Percentiles rank a stretch among this genome's conserved stretches.
Evolutionary conservation across 2,888 invertebrate genomes (phyloP).

Genomic region (Trachelus stipa): DNA sequence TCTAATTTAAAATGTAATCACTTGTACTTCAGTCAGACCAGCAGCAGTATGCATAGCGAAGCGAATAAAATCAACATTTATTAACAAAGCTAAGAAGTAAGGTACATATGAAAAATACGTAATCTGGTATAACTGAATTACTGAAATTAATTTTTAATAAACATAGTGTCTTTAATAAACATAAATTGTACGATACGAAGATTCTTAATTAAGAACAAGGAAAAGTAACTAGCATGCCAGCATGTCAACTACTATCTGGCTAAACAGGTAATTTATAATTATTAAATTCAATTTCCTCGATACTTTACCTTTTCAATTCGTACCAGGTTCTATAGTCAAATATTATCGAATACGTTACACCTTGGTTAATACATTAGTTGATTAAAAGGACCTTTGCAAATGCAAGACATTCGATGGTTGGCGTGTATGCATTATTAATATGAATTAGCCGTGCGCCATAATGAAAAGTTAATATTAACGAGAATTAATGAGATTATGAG

Average conservation of each 20-base stretch:
- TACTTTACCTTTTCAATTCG: not conserved
- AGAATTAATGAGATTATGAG: constrained; percentile 15
- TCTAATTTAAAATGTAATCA: not conserved
- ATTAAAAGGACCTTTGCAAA: not conserved
- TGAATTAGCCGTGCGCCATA: not conserved
- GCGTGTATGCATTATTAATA: not conserved
- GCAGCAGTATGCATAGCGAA: not conserved
- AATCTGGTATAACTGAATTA: not conserved
- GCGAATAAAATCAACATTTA: not conserved
- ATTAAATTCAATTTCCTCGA: not conserved
- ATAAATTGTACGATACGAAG: not conserved
- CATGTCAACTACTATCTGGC: not conserved
- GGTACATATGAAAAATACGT: not conserved
- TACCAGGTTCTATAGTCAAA: not conserved
- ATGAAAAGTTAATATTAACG: not conserved
- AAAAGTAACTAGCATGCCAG: not conserved
- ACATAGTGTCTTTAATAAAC: not conserved
- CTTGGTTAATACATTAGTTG: not conserved
- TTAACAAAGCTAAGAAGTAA: not conserved
- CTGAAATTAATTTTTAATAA: not conserved
- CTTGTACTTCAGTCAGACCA: not conserved
- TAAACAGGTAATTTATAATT: not conserved
- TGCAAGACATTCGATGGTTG: not conserved
- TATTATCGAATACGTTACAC: not conserved
- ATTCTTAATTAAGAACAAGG: not conserved